These are phyloP conservation scores for Aegotheles bennettii DNA, from an alignment of 2,113 vertebrate species.

Conservation along the genomic window DNA sequence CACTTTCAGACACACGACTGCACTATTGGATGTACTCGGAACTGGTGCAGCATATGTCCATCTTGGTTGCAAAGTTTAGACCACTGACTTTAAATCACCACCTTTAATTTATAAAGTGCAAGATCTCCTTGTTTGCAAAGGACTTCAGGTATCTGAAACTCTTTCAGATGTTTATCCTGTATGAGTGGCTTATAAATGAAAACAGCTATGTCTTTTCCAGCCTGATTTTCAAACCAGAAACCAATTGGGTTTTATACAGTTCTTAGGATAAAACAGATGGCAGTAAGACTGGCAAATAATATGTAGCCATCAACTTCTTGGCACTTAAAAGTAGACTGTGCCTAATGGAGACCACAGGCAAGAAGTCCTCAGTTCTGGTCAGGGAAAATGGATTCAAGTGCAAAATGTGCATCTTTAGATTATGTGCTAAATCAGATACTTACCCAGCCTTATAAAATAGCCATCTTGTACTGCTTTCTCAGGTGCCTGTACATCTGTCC, in stretches of 20 bases:
- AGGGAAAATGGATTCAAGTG: background rate
- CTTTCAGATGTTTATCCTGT: background rate
- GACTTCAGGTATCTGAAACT: background rate
- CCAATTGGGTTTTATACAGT: background rate
- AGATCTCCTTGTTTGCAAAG: background rate
- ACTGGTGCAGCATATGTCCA: background rate
- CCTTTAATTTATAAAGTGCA: background rate
- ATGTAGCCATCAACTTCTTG: background rate
- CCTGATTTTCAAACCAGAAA: background rate
- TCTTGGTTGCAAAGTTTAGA: background rate
- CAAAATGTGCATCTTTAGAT: background rate
- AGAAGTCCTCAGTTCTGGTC: background rate
- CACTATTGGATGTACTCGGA: background rate
- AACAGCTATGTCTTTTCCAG: background rate
- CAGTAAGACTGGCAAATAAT: background rate
- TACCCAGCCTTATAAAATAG: background rate
- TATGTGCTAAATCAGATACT: background rate
- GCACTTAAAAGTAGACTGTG: background rate
- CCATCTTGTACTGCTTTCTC: background rate
- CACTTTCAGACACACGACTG: background rate
- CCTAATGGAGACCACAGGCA: background rate
- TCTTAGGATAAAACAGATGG: background rate
- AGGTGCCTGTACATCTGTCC: constrained; percentile 64
- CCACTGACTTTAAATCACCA: background rate
- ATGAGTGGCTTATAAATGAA: background rate